Evolutionary conservation across 2,888 invertebrate genomes (phyloP), one percentile per base, ranked within the genome.

Genomic region (Agrochola circellaris): DNA sequence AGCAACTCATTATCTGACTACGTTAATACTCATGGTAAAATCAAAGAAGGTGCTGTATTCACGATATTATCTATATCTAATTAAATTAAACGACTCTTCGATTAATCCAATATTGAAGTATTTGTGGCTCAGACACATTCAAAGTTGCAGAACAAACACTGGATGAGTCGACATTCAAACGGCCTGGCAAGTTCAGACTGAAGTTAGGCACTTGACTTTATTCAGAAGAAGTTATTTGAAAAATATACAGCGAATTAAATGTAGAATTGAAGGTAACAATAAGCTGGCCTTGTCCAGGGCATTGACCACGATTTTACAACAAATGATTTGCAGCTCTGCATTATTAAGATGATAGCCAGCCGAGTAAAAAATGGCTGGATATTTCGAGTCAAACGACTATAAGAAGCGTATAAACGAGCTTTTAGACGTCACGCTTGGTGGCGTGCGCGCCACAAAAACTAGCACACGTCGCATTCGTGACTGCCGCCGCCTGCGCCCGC

Each of bases 341-440:
- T 93, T 93, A 94, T 94, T 93, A 92, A 93, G 93, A 93, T 92
- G 91, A 93, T 93, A 91, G 91, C 88, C 85, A 90, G 90, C 87
- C 86, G 73, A 83, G 85, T 88, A 93, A 94, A 94, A 94, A 94
- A 93, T 82, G 71, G 78, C 88, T 91, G 90, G 91, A 90, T 93
- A 92, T 92, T 92, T 92, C 87, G 89, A 93, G 91, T 92, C 93
- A 92, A 93, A 92, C 88, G 90, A 88, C 90, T 91, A 94, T 93
- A 95, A 95, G 93, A 95, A 96, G 94, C 93, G 93, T 93, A 93
- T 95, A 95, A 95, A 95, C 93, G 95, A 95, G 94, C 95, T 95
- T 96, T 96, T 95, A 94, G 94, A 93, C 93, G 95, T 95, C 92
- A 96, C 95, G 96, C 92, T 95, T 90, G 91, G 91, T 89, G 90